Base-by-base conservation (phyloP, 2,113 vertebrate species). In the Clinocottus analis region DNA sequence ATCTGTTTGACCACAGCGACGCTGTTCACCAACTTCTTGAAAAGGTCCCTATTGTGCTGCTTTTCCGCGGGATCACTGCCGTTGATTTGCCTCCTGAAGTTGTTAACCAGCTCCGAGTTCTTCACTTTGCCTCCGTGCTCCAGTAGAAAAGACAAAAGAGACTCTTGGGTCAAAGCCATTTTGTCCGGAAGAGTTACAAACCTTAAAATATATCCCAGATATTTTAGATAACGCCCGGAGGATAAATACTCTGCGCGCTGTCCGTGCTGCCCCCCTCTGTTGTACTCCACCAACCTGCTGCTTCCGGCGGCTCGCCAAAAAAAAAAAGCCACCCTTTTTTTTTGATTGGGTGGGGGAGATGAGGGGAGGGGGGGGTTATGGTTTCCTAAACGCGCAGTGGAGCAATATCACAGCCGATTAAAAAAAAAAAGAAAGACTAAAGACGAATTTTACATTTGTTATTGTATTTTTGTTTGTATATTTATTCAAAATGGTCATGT, bases 1-100 rank as follows among this genome's bases (percentile, higher is more conserved):
- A 94, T 74, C 56, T 96, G 95, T 69, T 94, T 94, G 29, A 97
- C 96, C 80, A 96, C 96, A 0, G 97, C 97, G 86, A 97, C 93
- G 87, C 90, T 94, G 90, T 97, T 97, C 70, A 98, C 95, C 75
- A 96, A 92, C 83, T 75, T 89, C 92, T 96, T 96, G 91, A 99
- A 98, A 16, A 94, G 88, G 58, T 96, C 95, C 21, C 96, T 89
- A 81, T 96, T 96, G 72, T 89, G 91, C 62, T 92, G 95, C 62
- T 94, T 95, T 63, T 92, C 95, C 76, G 91, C 91, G 65, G 92
- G 92, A 43, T 94, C 95, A 13, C 89, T 79, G 62, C 93, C 83
- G 55, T 93, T 94, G 90, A 97, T 89, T 27, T 93, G 84, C 60
- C 88, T 87, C 91, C 92, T 94, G 92, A 98, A 97, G 82, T 90